Evolutionary conservation across 1,140 invertebrate genomes (phyloP).

Genomic region (Megalonaias nervosa): DNA sequence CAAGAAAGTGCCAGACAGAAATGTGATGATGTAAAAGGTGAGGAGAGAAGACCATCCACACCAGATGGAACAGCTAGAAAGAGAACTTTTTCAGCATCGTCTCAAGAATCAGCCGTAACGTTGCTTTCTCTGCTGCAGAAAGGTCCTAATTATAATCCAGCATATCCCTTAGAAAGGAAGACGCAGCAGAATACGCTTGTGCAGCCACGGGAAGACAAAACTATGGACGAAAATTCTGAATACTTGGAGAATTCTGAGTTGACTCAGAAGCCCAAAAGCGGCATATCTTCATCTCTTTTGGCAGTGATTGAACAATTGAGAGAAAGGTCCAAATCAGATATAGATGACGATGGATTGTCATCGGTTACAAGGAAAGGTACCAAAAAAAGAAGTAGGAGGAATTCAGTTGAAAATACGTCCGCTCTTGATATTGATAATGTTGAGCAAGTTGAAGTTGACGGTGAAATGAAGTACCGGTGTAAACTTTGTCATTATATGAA

Average conservation of each 20-base stretch:
- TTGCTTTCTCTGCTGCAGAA: conserved; percentile 57
- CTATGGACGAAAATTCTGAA: too few species aligned
- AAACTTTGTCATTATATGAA: conserved; percentile 68
- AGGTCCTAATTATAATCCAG: conserved; percentile 48
- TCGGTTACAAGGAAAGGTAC: conserved; percentile 30
- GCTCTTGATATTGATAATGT: conserved; percentile 59
- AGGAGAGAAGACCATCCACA: too few species aligned
- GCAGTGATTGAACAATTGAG: conserved; percentile 70
- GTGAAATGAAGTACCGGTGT: conserved; percentile 59
- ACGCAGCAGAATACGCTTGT: neutral
- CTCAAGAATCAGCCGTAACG: conserved; percentile 57
- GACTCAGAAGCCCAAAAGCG: conserved; percentile 37
- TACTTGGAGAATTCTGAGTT: too few species aligned
- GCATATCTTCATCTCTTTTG: conserved; percentile 69
- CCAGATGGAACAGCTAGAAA: conserved; percentile 7
- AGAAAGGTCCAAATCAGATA: conserved; percentile 62
- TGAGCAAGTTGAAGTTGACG: conserved; percentile 56
- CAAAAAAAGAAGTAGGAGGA: conserved; percentile 43
- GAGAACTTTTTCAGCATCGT: conserved; percentile 29
- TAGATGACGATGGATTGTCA: conserved; percentile 44
- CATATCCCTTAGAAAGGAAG: conserved; percentile 26
- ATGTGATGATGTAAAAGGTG: too few species aligned
- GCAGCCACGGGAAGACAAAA: neutral
- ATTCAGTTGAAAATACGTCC: conserved; percentile 43
- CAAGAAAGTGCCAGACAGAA: too few species aligned